Conservation (phyloP, 2,797 vertebrate species). For the Cichlasoma orientale region DNA sequence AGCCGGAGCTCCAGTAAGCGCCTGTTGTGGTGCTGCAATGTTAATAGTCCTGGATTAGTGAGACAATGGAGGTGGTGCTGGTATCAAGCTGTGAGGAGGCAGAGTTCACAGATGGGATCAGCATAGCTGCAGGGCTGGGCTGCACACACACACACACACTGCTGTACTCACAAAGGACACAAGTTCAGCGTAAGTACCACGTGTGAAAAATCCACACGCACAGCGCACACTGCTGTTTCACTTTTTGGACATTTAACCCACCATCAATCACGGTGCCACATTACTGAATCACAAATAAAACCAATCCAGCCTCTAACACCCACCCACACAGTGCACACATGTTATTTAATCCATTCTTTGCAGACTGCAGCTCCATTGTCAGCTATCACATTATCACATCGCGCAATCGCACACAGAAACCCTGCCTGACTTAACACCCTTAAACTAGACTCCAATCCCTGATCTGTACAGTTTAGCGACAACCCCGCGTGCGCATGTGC, state of each 20-base stretch:
- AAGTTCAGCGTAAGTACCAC: not conserved
- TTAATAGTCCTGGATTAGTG: conserved; percentile 73
- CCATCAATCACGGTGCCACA: not conserved
- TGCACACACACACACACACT: conserved; percentile 16
- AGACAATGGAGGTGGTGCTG: conserved; percentile 65
- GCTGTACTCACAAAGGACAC: conserved; percentile 1
- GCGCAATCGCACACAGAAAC: not conserved
- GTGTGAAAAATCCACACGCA: conserved; percentile 3
- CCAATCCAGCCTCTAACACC: not conserved
- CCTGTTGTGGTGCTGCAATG: conserved; percentile 57
- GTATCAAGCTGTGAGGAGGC: conserved; percentile 67
- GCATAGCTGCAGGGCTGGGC: conserved; percentile 54
- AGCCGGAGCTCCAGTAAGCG: conserved; percentile 33
- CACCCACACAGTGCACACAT: not conserved
- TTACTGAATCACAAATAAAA: conserved; percentile 2
- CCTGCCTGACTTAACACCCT: not conserved
- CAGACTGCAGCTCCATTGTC: conserved; percentile 1
- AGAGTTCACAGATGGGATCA: conserved; percentile 72
- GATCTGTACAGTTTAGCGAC: conserved; percentile 3
- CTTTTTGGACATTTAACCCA: not conserved
- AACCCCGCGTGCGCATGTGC: not conserved
- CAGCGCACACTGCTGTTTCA: not conserved
- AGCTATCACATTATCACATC: conserved; percentile 10
- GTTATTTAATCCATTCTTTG: conserved; percentile 6
- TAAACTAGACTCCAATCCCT: conserved; percentile 2